Evolutionary conservation across 2,888 invertebrate species (phyloP), one percentile per base, ranked within the genome.

Genomic region (Crepidodera aurea): DNA sequence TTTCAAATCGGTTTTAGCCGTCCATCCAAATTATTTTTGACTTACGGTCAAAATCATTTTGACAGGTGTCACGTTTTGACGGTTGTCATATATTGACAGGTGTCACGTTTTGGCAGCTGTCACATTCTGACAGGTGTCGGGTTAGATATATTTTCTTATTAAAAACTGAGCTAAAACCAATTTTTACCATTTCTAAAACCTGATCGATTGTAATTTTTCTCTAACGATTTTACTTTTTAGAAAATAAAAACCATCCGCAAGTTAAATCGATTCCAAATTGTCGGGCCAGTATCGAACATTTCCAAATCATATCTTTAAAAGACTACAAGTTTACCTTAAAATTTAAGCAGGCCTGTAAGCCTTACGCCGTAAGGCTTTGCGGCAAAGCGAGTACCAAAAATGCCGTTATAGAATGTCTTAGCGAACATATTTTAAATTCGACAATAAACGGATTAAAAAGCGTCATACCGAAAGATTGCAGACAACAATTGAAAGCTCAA

Each of bases 251-350:
- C 79, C 91, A 94, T 73, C 87, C 90, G 3, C 88, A 91, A 74
- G 87, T 94, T 75, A 88, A 90, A 73, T 85, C 88, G 13, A 90
- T 91, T 77, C 83, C 82, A 64, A 94, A 96, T 80, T 98, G 98
- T 81, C 86, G 91, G 67, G 93, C 93, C 32, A 95, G 96, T 64
- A 91, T 99, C 51, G 98, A 98, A 82, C 98, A 99, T 83, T 96
- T 97, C 77, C 98, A 99, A 82, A 84, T 99, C 64, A 92, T 97
- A 65, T 91, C 94, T 1, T 79, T 98, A 68, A 94, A 96, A 80
- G 94, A 95, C 82, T 96, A 94, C 81, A 91, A 90, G 73, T 98
- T 98, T 78, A 94, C 93, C 0, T 92, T 91, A 74, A 94, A 94
- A 80, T 98, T 99, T 80, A 96, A 97, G 82, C 89, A 96, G 79